Conservation (phyloP, 2,888 invertebrate genomes). For the Lasioglossum pauxillum region DNA sequence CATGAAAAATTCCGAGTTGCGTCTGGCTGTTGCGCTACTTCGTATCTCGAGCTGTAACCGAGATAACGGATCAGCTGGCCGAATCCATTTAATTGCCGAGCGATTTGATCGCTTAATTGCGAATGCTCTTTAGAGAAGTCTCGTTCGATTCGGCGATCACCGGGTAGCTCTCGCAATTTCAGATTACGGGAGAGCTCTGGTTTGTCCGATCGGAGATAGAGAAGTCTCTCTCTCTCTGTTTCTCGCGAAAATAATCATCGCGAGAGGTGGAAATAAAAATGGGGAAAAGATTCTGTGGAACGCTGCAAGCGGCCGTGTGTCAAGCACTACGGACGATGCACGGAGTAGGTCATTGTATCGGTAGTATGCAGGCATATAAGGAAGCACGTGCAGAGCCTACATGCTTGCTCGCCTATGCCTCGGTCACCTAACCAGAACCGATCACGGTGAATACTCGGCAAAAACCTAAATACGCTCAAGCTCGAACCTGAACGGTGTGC, state of each 20-base stretch:
- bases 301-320: constrained; percentile 70
- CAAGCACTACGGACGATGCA: constrained; percentile 68
- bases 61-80: constrained; percentile 1
- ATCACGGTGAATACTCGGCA: constrained; percentile 53
- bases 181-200: neutral
- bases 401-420: constrained; percentile 78
- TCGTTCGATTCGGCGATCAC: neutral
- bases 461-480: neutral
- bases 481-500: neutral
- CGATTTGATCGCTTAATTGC: constrained; percentile 4
- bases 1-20: constrained; percentile 10
- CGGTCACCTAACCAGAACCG: constrained; percentile 76
- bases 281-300: constrained; percentile 70
- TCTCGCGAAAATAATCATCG: constrained; percentile 20
- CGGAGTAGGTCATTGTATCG: constrained; percentile 79
- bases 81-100: constrained; percentile 8
- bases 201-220: neutral
- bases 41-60: neutral
- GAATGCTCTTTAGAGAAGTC: neutral
- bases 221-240: neutral
- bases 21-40: constrained; percentile 6
- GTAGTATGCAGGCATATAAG: constrained; percentile 74
- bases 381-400: constrained; percentile 79
- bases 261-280: constrained; percentile 26
- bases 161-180: neutral